A percentile compares a stretch with the other conserved stretches of the same genome.
phyloP scores from a whole-genome alignment of 2,797 vertebrate genomes.

The Valencia hispanica region DNA sequence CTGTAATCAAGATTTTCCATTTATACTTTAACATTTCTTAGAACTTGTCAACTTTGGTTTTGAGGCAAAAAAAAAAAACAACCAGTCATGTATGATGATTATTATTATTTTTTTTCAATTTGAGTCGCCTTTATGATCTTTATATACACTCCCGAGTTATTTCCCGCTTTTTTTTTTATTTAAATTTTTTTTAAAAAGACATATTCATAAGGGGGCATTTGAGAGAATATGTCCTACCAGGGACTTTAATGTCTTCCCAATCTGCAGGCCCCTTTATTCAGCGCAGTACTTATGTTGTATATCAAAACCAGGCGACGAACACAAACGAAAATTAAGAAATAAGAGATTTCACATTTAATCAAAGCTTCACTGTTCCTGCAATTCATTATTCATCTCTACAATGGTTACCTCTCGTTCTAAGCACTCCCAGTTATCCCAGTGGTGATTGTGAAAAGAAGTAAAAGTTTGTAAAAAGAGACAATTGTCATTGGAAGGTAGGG shows the following conservation, averaged over 20 bases:
- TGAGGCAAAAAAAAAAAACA: constrained; percentile 5
- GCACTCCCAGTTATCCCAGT: constrained; percentile 8
- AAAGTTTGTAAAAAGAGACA: neutral
- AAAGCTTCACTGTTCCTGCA: constrained; percentile 7
- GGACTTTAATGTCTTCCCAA: constrained; percentile 12
- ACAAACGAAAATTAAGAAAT: neutral
- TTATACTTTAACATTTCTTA: neutral
- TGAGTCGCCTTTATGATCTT: neutral
- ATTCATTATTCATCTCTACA: constrained; percentile 20
- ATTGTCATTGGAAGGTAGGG: no score
- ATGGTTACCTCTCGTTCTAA: constrained; percentile 11
- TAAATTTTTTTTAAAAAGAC: constrained; percentile 22
- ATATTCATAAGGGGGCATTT: neutral
- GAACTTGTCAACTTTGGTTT: constrained; percentile 8
- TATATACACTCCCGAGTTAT: neutral
- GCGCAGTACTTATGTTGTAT: neutral
- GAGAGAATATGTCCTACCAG: constrained; percentile 22
- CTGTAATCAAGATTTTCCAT: constrained; percentile 2
- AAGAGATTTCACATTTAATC: neutral
- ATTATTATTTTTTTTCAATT: neutral
- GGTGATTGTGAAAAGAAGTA: neutral
- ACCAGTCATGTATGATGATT: constrained; percentile 5
- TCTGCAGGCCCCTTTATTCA: constrained; percentile 1
- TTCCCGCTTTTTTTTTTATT: neutral
- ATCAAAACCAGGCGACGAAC: neutral